Evolutionary conservation across 2,113 vertebrate genomes (phyloP).

Genomic region (Ginglymostoma cirratum): DNA sequence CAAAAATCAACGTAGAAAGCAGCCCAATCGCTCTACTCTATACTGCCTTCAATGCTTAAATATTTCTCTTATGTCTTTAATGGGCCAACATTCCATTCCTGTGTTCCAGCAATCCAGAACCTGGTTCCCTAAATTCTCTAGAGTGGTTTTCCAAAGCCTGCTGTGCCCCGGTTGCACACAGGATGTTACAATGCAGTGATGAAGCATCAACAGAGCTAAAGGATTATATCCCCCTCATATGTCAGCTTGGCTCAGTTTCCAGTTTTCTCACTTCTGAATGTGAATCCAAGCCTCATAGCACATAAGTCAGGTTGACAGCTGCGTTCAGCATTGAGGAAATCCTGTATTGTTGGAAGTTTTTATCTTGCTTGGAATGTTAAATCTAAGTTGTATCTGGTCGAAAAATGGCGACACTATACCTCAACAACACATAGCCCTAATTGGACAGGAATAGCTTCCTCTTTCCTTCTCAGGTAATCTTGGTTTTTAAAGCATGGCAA

Average conservation of each 20-base stretch:
- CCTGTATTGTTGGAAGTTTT: neutral
- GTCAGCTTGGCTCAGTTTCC: neutral
- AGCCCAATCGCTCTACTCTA: neutral
- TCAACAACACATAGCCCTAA: no score
- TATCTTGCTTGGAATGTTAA: neutral
- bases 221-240: neutral
- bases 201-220: neutral
- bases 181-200: neutral
- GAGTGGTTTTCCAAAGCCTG: neutral
- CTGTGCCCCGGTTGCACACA: neutral
- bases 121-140: neutral
- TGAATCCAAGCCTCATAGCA: neutral
- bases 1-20: neutral
- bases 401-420: no score
- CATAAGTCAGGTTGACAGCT: neutral
- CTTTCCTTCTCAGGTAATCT: neutral
- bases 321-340: neutral
- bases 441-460: neutral
- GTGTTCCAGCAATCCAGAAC: neutral
- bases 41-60: neutral
- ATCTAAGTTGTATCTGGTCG: neutral
- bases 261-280: neutral
- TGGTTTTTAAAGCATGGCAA: neutral
- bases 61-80: neutral
- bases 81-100: neutral